These are phyloP conservation scores for Taphrorychus bicolor DNA, from an alignment of 2,888 invertebrate genomes.

Conservation along the genomic window DNA sequence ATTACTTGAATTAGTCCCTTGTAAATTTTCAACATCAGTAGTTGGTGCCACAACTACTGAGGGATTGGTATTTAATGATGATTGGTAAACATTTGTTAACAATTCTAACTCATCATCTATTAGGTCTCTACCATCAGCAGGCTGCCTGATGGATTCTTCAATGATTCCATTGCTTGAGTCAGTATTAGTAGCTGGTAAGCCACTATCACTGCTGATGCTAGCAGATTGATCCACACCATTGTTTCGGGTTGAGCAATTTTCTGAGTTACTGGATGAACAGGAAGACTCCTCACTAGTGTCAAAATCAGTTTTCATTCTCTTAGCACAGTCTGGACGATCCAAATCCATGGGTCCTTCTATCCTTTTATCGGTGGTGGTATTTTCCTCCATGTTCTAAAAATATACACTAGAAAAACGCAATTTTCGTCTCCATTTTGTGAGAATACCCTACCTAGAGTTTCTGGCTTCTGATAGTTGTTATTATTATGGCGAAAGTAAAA, in stretches of 20 bases:
- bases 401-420: constrained; percentile 27
- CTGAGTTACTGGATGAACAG: constrained; percentile 41
- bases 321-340: constrained; percentile 43
- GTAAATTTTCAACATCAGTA: no score
- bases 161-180: constrained; percentile 43
- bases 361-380: constrained; percentile 45
- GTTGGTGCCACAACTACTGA: no score
- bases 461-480: no score
- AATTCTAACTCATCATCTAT: not conserved
- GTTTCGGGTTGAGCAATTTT: no score
- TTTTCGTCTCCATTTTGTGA: no score
- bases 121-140: not conserved
- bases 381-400: constrained; percentile 50
- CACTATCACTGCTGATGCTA: constrained; percentile 50
- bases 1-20: no score
- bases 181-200: constrained; percentile 43
- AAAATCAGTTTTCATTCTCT: constrained; percentile 52
- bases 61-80: no score
- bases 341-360: constrained; percentile 36
- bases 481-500: not conserved
- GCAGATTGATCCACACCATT: constrained; percentile 46
- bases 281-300: constrained; percentile 47
- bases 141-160: not conserved
- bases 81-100: not conserved
- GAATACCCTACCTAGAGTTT: no score